Percentiles rank a stretch among this genome's conserved stretches.
Conservation (phyloP, 1,140 invertebrate species). For the Sminthurides bifidus region DNA sequence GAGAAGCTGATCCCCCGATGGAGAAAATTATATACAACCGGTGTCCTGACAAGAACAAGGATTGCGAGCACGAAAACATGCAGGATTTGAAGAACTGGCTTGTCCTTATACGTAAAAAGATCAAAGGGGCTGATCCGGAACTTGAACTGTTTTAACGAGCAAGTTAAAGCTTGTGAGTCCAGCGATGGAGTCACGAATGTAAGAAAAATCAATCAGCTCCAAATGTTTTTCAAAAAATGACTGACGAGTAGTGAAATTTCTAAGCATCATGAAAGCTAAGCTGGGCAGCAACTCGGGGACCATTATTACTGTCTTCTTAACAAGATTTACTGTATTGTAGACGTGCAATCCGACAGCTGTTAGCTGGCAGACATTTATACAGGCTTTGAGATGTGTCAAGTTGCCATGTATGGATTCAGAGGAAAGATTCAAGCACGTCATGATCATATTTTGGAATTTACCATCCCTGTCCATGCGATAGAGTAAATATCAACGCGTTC, state of each 20-base stretch:
- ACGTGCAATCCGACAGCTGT: too few species aligned
- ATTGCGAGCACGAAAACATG: slow-evolving; percentile 17
- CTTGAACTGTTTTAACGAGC: slow-evolving; percentile 22
- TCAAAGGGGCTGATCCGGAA: slow-evolving; percentile 14
- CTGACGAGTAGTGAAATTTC: too few species aligned
- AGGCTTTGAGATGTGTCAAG: neutral
- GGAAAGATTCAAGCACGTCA: slow-evolving; percentile 18
- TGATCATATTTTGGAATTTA: slow-evolving; percentile 21
- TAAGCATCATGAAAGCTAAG: too few species aligned
- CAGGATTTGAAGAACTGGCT: slow-evolving; percentile 19
- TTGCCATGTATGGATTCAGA: slow-evolving; percentile 7
- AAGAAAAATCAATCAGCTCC: too few species aligned
- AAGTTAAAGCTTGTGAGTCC: neutral
- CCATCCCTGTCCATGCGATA: slow-evolving; percentile 21
- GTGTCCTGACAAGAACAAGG: slow-evolving; percentile 15
- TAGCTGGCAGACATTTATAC: slow-evolving; percentile 23
- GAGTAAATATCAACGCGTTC: slow-evolving; percentile 20
- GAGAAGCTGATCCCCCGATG: slow-evolving; percentile 17
- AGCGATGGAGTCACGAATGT: too few species aligned
- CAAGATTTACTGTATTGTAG: too few species aligned
- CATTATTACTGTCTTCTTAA: too few species aligned
- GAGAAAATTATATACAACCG: slow-evolving; percentile 28
- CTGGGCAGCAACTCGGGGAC: too few species aligned
- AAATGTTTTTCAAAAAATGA: too few species aligned
- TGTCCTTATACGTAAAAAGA: slow-evolving; percentile 14